Percentiles rank a stretch among this genome's conserved stretches.
Evolutionary conservation across 2,113 vertebrate genomes (phyloP).

Genomic region (Chloropsis hardwickii): DNA sequence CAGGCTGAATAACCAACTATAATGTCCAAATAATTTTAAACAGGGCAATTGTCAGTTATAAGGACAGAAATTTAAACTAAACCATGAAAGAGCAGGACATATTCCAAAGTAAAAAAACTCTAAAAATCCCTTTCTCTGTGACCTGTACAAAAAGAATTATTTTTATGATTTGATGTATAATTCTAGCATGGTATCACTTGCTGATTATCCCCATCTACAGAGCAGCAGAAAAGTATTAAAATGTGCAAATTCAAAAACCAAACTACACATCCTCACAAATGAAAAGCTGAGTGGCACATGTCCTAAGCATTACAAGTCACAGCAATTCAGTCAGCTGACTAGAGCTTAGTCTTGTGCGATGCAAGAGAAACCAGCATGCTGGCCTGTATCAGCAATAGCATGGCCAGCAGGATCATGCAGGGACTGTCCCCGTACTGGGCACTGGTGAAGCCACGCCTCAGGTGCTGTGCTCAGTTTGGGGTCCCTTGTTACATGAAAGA

Average conservation of each 20-base stretch:
- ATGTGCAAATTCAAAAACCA: neutral
- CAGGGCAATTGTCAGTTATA: neutral
- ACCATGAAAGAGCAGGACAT: neutral
- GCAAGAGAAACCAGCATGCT: neutral
- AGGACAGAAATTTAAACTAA: constrained; percentile 4
- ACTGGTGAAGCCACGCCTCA: neutral
- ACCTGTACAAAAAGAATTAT: neutral
- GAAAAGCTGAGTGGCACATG: neutral
- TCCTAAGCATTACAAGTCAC: neutral
- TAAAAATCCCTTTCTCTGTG: neutral
- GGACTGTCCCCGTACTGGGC: neutral
- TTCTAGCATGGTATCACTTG: neutral
- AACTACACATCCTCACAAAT: neutral
- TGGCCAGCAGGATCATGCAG: neutral
- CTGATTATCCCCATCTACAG: neutral
- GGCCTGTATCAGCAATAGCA: neutral
- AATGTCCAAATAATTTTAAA: neutral
- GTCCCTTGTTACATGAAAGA: neutral
- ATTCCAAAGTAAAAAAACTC: neutral
- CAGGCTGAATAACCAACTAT: neutral
- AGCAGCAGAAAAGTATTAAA: neutral
- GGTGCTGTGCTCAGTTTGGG: neutral
- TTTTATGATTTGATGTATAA: neutral
- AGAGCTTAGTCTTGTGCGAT: neutral
- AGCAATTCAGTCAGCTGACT: neutral